Base-by-base conservation (phyloP, 2,888 invertebrate genomes). In the Tethea ocularis region DNA sequence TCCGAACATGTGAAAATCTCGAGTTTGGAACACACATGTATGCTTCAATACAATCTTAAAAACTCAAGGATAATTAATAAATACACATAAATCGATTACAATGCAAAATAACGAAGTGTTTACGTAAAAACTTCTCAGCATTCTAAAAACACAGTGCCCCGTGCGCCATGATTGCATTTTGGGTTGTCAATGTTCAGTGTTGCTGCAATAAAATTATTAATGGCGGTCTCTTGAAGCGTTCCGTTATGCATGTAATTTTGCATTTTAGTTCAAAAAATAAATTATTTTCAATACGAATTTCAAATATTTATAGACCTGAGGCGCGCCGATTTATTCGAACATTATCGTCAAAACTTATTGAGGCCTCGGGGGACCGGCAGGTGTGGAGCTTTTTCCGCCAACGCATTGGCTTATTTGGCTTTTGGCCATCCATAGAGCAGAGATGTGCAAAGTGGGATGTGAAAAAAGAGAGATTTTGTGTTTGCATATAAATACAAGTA, bases 111-210 rank as follows among this genome's bases (percentile, higher is more conserved):
- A 87, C 83, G 89, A 90, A 88, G 90, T 92, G 91, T 93, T 93
- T 93, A 93, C 93, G 93, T 92, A 93, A 93, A 93, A 93, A 93
- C 92, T 92, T 88, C 88, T 91, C 89, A 91, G 93, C 93, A 92
- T 91, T 90, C 91, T 93, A 93, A 91, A 91, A 92, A 93, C 93
- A 93, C 92, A 93, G 91, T 89, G 82, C 90, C 87, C 89, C 91
- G 91, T 92, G 93, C 93, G 93, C 93, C 93, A 93, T 93, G 93
- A 93, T 93, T 93, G 93, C 93, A 93, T 93, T 93, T 93, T 93
- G 90, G 92, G 87, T 91, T 93, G 93, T 93, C 93, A 93, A 93
- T 91, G 91, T 83, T 80, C 70, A 69, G 88, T 90, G 88, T 89
- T 92, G 84, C 91, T 75, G 84, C 69, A 66, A 58, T 71, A 83